Conservation (phyloP, 2,888 invertebrate species). For the Acholoe squamosa region DNA sequence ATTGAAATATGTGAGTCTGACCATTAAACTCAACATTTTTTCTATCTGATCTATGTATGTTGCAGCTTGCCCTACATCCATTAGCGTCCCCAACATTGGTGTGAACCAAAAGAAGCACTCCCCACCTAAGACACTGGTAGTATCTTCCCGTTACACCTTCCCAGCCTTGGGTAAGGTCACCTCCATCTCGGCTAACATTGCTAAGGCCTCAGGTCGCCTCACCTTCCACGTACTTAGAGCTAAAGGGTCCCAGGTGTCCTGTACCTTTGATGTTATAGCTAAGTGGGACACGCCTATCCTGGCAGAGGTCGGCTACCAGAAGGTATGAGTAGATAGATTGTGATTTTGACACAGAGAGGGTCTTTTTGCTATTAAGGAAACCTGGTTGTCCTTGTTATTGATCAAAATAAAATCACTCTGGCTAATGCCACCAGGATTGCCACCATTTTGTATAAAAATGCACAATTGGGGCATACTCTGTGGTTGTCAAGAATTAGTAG, state of each 20-base stretch:
- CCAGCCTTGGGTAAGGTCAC: not conserved
- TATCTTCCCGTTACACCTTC: constrained; percentile 43
- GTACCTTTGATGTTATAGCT: constrained; percentile 2
- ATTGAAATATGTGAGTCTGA: too few species aligned
- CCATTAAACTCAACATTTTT: too few species aligned
- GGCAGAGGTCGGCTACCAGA: constrained; percentile 2
- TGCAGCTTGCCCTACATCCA: constrained; percentile 4
- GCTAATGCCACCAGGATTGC: too few species aligned
- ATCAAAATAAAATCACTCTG: too few species aligned
- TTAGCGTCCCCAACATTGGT: not conserved
- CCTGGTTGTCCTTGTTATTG: too few species aligned
- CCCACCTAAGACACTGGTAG: not conserved
- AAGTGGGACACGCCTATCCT: not conserved
- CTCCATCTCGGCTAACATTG: not conserved
- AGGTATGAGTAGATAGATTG: not conserved
- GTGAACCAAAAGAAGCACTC: not conserved
- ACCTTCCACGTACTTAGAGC: constrained; percentile 16
- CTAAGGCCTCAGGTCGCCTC: not conserved
- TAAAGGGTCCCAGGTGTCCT: not conserved
- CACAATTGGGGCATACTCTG: too few species aligned
- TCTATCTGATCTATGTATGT: too few species aligned
- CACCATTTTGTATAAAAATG: too few species aligned
- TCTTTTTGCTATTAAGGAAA: too few species aligned
- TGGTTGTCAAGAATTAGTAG: too few species aligned
- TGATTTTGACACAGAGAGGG: too few species aligned